Conservation (phyloP, 2,113 vertebrate genomes). For the Drymodes brunneopygia region DNA sequence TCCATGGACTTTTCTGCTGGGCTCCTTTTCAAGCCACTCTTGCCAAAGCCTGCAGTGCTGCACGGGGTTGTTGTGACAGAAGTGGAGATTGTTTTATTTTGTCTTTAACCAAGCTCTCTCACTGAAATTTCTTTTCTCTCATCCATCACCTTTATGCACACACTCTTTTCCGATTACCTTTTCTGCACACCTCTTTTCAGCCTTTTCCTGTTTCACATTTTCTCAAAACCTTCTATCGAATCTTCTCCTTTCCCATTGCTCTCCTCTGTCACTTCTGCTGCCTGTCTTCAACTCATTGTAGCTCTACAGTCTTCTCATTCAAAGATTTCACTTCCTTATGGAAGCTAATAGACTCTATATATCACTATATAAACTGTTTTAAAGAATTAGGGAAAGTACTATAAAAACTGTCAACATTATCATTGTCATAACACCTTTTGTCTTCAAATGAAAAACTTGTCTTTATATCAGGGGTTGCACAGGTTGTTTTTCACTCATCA, state of each 20-base stretch:
- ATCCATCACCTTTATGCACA: background rate
- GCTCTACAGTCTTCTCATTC: background rate
- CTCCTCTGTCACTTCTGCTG: background rate
- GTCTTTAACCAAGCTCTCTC: background rate
- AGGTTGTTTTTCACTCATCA: background rate
- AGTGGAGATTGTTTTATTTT: background rate
- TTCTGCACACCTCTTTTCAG: background rate
- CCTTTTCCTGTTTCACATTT: background rate
- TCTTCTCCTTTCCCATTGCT: fast-evolving
- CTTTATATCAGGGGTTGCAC: background rate
- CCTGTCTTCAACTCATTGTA: background rate
- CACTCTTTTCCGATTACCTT: background rate
- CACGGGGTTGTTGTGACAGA: background rate
- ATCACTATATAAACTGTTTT: background rate
- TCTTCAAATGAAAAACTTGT: background rate
- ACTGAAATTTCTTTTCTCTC: background rate
- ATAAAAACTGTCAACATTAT: background rate
- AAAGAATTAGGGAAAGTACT: background rate
- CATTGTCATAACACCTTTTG: background rate
- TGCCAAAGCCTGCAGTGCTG: background rate
- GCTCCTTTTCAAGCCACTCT: background rate
- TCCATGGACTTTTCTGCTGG: background rate
- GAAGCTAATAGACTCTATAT: background rate
- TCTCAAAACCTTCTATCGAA: background rate
- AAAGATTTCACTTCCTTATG: background rate